Conservation (phyloP, 2,113 vertebrate genomes). For the Callaeas wilsoni region DNA sequence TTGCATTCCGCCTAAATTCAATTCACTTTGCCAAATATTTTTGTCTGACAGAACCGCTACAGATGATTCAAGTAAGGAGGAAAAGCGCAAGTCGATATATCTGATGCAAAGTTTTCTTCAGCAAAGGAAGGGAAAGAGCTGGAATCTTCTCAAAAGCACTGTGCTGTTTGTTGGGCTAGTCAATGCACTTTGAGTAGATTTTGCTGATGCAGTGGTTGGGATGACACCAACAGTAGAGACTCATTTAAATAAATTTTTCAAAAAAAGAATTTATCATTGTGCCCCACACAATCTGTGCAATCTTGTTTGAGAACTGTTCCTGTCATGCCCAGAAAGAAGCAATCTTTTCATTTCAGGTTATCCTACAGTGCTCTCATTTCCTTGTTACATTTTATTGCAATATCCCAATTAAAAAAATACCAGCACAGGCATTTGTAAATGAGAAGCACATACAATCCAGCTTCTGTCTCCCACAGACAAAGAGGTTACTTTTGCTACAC, state of each 20-base stretch:
- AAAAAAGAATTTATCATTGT: background rate
- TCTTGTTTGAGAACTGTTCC: background rate
- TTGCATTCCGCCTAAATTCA: background rate
- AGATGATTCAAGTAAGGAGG: background rate
- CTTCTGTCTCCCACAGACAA: background rate
- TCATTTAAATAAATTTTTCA: background rate
- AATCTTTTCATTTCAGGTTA: background rate
- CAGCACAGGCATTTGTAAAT: background rate
- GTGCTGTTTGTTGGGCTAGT: background rate
- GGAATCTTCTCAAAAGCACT: background rate
- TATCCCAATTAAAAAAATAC: background rate
- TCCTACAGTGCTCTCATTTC: background rate
- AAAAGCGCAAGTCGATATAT: background rate
- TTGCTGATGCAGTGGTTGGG: background rate
- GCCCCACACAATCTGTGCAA: background rate
- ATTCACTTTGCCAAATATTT: background rate
- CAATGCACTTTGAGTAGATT: background rate
- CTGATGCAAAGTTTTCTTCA: background rate
- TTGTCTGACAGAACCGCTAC: background rate
- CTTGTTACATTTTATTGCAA: background rate
- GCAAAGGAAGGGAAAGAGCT: background rate
- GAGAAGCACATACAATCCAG: background rate
- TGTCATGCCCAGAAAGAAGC: background rate
- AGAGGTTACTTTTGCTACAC: background rate
- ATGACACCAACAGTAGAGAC: background rate